Conservation (phyloP, 2,888 invertebrate species). For the Agriotes lineatus region DNA sequence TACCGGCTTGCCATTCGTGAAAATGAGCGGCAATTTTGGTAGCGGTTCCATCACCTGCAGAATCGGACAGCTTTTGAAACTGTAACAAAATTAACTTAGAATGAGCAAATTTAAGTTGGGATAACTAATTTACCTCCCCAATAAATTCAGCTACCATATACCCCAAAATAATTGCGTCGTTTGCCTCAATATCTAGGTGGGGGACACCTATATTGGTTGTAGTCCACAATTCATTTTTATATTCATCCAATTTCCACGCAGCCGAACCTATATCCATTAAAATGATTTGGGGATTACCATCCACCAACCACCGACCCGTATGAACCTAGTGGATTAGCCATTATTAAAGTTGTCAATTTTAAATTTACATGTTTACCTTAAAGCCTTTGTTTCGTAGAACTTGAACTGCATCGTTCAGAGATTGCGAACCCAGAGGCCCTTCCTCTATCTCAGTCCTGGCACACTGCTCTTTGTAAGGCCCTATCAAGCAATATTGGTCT, state of each 20-base stretch:
- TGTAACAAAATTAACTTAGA: conserved; percentile 59
- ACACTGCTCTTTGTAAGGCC: conserved; percentile 93
- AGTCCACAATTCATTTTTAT: conserved; percentile 95
- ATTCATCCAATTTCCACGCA: conserved; percentile 95
- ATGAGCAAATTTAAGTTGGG: too few species aligned
- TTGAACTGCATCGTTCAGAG: conserved; percentile 82
- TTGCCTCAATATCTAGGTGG: conserved; percentile 94
- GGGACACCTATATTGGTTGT: conserved; percentile 92
- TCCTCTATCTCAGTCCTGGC: conserved; percentile 97
- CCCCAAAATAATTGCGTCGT: conserved; percentile 96
- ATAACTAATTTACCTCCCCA: conserved; percentile 74
- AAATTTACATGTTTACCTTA: conserved; percentile 78
- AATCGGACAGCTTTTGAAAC: conserved; percentile 80
- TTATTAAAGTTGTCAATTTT: too few species aligned
- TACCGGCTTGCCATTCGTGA: conserved; percentile 99
- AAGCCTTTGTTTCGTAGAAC: conserved; percentile 86
- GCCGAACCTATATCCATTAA: conserved; percentile 97
- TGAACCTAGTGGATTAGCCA: too few species aligned
- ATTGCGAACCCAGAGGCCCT: conserved; percentile 82
- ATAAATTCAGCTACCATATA: conserved; percentile 95
- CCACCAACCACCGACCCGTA: conserved; percentile 99
- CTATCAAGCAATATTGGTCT: conserved; percentile 95
- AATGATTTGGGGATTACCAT: conserved; percentile 98
- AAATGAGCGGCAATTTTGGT: conserved; percentile 94
- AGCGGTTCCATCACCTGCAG: conserved; percentile 70